These are phyloP conservation scores for Mola mola DNA, from an alignment of 2,113 vertebrate genomes.

Conservation along the genomic window DNA sequence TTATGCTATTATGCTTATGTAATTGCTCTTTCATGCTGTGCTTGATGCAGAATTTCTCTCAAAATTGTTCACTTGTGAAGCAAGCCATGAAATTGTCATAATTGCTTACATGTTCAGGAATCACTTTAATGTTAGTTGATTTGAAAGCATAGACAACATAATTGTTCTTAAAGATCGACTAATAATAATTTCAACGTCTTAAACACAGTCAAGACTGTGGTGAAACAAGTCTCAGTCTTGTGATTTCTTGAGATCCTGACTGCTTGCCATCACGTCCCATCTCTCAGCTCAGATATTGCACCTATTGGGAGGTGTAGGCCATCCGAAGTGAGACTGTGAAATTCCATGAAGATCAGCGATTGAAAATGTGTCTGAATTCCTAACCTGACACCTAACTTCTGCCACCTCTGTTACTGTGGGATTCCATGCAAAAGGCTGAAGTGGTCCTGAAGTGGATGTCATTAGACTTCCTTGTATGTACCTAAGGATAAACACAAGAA, in stretches of 20 bases:
- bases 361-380: conserved; percentile 62
- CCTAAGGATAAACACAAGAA: conserved; percentile 21
- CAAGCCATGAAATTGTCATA: conserved; percentile 5
- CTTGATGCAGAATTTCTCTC: background rate
- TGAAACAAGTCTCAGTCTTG: conserved; percentile 43
- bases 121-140: conserved; percentile 1
- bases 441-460: conserved; percentile 23
- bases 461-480: conserved; percentile 12
- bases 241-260: conserved; percentile 48
- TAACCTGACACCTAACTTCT: conserved; percentile 50
- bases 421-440: conserved; percentile 14
- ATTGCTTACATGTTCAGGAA: background rate
- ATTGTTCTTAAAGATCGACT: background rate
- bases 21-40: conserved; percentile 1
- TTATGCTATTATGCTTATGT: background rate
- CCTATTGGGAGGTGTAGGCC: conserved; percentile 63
- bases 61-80: background rate
- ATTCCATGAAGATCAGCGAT: conserved; percentile 50
- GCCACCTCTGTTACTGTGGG: conserved; percentile 50
- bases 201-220: background rate
- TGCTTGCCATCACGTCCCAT: conserved; percentile 17
- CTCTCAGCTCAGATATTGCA: conserved; percentile 49
- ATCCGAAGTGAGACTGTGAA: conserved; percentile 64
- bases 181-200: conserved; percentile 3
- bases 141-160: background rate